Base-by-base conservation (phyloP, 2,113 vertebrate species). In the Plestiodon gilberti region DNA sequence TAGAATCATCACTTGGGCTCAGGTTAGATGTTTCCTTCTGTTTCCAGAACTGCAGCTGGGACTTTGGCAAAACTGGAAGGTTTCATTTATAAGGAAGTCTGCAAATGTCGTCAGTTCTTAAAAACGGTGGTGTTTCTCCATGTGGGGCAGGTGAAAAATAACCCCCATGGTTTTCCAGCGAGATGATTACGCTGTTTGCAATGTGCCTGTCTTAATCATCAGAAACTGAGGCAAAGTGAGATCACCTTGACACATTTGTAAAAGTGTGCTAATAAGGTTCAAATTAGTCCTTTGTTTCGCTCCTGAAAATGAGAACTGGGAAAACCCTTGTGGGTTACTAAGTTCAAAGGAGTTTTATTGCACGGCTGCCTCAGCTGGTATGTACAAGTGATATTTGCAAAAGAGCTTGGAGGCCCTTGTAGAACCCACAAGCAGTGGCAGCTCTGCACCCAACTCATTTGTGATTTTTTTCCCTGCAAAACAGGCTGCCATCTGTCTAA, bases 221-320 rank as follows among this genome's bases (percentile, higher is more conserved):
- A 90, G 89, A 76, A 62, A 90, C 0, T 77, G 85, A 28, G 83
- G 61, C 82, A 91, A 89, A 76, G 73, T 4, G 59, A 91, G 67
- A 65, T 88, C 87, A 91, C 79, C 88, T 77, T 88, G 71, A 78
- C 43, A 76, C 87, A 70, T 57, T 57, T 57, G 5, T 78, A 75
- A 87, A 88, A 86, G 82, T 89, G 88, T 14, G 91, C 88, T 84
- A 94, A 85, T 82, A 81, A 91, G 84, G 76, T 52, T 77, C 84
- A 89, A 86, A 30, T 79, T 87, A 81, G 76, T 64, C 88, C 75
- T 93, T 82, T 87, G 79, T 92, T 91, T 89, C 87, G 78, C 82
- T 76, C 30, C 30, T 35, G 70, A 57, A 77, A 84, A 11, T 71
- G 55, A 87, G 83, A 88, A 81, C 55, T 52, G 67, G 59, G 84